These are phyloP conservation scores for Fopius arisanus DNA, from an alignment of 1,140 invertebrate species.

Conservation along the genomic window DNA sequence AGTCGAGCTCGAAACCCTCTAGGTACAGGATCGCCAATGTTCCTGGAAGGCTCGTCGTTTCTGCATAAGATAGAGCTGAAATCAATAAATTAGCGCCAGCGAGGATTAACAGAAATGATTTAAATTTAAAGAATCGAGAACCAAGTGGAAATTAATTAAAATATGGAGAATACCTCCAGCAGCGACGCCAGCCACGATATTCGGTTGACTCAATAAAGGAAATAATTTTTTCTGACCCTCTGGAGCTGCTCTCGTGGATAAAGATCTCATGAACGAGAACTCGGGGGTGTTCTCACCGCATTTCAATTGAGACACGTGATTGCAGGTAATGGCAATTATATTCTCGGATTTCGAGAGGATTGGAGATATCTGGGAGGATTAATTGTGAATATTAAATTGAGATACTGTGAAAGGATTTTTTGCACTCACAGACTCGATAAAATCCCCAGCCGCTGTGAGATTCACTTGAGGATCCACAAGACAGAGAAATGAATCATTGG, in stretches of 20 bases:
- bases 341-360: slow-evolving; percentile 44
- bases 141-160: background rate
- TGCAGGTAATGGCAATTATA: slow-evolving; percentile 45
- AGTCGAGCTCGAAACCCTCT: slow-evolving; percentile 54
- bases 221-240: slow-evolving; percentile 32
- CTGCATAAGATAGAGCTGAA: slow-evolving; percentile 56
- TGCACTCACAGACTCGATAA: slow-evolving; percentile 45
- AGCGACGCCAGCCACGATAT: slow-evolving; percentile 55
- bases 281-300: slow-evolving; percentile 35
- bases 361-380: slow-evolving; percentile 46
- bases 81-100: too few relatives aligned
- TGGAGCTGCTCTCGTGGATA: slow-evolving; percentile 43
- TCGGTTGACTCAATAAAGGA: slow-evolving; percentile 51
- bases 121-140: slow-evolving; percentile 2
- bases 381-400: background rate
- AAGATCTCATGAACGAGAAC: slow-evolving; percentile 48
- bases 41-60: slow-evolving; percentile 45
- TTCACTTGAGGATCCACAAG: slow-evolving; percentile 46
- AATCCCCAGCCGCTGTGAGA: slow-evolving; percentile 44
- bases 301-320: slow-evolving; percentile 52
- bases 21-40: slow-evolving; percentile 54
- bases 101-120: background rate
- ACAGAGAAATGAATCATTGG: slow-evolving; percentile 46
- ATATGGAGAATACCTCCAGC: slow-evolving; percentile 57
- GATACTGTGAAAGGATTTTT: background rate